Base-by-base conservation (phyloP, 2,888 invertebrate species). In the Agrilus biguttatus region DNA sequence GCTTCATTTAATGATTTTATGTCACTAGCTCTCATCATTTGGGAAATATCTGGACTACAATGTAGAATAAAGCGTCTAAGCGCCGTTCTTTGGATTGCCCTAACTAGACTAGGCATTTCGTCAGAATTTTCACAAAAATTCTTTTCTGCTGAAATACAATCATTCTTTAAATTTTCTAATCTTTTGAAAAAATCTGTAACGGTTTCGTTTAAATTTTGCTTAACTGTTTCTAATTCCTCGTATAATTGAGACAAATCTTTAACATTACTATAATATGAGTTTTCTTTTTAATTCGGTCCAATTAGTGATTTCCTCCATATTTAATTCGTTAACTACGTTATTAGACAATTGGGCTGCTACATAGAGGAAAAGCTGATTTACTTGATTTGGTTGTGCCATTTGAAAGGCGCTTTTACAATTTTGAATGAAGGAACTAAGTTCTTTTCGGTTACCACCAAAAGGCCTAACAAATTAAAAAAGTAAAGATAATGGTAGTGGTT, bases 161-260 rank as follows among this genome's bases (percentile, higher is more conserved):
- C 48, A 34, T 46, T 45, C 44, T 49, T 45, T 13, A 38, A 6
- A 28, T 42, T 47, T 44, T 47, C 47, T 19, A 47, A n/a, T 14
- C 49, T 6, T 46, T 49, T 49, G 23, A 41, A 49, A 33, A 36
- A 45, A 32, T 47, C 44, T 1, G 49, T 49, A 7, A 47, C 32
- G 1, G 42, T 33, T 46, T 49, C 45, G 28, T 39, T 34, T 38
- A 1, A 14, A 38, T 21, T 33, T 46, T 49, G 45, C 28, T 41
- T 45, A 21, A 47, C 47, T 13, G 49, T 47, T 32, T 45, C 49
- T 34, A 49, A 34, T 39, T 45, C 45, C 37, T 49, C 49, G 36
- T 47, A 42, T 10, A 40, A 14, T 33, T 48, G 44, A 10, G 36
- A 37, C 1, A 46, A 33, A 39, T 48, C 39, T 23, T 43, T 46